phyloP scores from a whole-genome alignment of 1,140 invertebrate species.

The Drosophila lini region DNA sequence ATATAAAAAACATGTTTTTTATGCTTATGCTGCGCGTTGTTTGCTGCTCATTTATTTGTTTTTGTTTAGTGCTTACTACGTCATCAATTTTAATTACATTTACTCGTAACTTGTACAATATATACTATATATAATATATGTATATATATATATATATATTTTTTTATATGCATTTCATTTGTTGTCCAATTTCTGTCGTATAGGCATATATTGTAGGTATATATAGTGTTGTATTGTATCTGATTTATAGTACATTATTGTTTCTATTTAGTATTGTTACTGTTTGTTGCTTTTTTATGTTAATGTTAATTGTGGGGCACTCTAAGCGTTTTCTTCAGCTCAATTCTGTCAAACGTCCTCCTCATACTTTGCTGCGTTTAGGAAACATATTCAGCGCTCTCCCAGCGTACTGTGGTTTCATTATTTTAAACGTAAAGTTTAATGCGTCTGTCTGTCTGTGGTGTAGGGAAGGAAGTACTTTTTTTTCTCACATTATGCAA shows the following conservation, averaged over 20 bases:
- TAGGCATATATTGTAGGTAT: slow-evolving; percentile 81
- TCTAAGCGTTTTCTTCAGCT: slow-evolving; percentile 61
- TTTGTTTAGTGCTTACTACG: slow-evolving; percentile 80
- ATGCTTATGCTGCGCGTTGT: slow-evolving; percentile 60
- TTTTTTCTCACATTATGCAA: slow-evolving; percentile 44
- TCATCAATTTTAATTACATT: slow-evolving; percentile 75
- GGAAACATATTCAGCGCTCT: slow-evolving; percentile 60
- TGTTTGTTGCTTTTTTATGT: slow-evolving; percentile 54
- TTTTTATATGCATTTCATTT: slow-evolving; percentile 63
- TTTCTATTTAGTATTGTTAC: slow-evolving; percentile 83
- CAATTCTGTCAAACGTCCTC: slow-evolving; percentile 23
- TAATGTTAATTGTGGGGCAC: slow-evolving; percentile 57
- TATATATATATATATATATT: slow-evolving; percentile 57
- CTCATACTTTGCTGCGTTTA: slow-evolving; percentile 35
- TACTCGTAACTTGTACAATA: slow-evolving; percentile 80
- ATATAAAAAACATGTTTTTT: slow-evolving; percentile 13
- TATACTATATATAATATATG: slow-evolving; percentile 59
- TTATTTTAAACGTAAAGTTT: slow-evolving; percentile 36
- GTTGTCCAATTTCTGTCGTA: slow-evolving; percentile 73
- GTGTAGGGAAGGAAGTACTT: slow-evolving; percentile 6
- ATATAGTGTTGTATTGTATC: slow-evolving; percentile 81
- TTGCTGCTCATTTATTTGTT: slow-evolving; percentile 71
- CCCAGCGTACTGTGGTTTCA: slow-evolving; percentile 57
- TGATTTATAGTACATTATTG: slow-evolving; percentile 82
- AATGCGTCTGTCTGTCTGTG: slow-evolving; percentile 28